These are phyloP conservation scores for Micoletzkya japonica DNA, from an alignment of 2,888 invertebrate genomes.

Conservation along the genomic window DNA sequence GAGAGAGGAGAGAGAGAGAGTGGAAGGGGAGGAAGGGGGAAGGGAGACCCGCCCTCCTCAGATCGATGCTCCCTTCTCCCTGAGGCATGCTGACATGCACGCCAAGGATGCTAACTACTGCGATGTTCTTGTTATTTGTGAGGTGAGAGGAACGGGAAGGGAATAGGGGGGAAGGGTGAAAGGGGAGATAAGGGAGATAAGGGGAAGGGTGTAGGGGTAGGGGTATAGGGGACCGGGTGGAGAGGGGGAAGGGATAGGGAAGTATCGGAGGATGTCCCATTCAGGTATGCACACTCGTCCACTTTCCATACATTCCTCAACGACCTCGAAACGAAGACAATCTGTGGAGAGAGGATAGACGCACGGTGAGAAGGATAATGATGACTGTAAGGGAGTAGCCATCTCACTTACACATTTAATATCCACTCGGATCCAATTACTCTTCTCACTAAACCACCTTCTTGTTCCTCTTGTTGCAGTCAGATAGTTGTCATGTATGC, in stretches of 20 bases:
- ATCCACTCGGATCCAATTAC: background rate
- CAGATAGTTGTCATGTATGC: too few species aligned
- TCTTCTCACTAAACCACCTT: background rate
- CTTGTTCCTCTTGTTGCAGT: too few species aligned
- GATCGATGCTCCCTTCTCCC: too few species aligned
- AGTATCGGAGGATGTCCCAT: background rate
- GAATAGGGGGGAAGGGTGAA: background rate
- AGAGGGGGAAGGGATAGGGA: background rate
- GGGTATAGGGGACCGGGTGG: background rate
- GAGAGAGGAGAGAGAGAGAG: background rate
- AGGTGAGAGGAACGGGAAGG: background rate
- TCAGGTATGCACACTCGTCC: background rate
- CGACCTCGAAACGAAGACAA: too few species aligned
- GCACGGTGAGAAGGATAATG: too few species aligned
- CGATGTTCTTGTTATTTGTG: too few species aligned
- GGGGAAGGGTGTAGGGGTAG: background rate
- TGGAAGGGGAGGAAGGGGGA: background rate
- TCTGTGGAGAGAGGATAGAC: too few species aligned
- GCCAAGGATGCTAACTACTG: too few species aligned
- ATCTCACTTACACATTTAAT: background rate
- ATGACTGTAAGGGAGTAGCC: too few species aligned
- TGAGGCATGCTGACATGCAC: too few species aligned
- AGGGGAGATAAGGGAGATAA: background rate
- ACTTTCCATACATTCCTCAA: too few species aligned
- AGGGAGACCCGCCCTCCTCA: background rate